These are phyloP conservation scores for Eueremaeus valkanovi DNA, from an alignment of 2,888 invertebrate species.

Conservation along the genomic window DNA sequence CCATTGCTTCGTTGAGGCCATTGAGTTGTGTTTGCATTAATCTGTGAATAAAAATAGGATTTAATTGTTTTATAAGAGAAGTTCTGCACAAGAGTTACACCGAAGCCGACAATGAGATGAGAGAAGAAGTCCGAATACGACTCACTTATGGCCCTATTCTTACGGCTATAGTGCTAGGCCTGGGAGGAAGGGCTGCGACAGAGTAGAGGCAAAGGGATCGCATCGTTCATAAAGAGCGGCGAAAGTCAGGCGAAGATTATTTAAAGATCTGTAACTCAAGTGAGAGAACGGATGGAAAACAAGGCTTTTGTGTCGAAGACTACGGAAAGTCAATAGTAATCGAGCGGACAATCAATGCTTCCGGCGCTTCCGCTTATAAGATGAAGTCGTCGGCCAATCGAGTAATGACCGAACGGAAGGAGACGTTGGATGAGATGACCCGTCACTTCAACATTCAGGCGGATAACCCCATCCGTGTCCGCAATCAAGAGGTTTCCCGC, in stretches of 20 bases:
- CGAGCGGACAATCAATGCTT: slow-evolving; percentile 51
- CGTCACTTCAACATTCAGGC: slow-evolving; percentile 77
- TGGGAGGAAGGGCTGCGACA: slow-evolving; percentile 65
- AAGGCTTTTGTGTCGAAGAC: slow-evolving; percentile 62
- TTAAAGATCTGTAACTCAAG: slow-evolving; percentile 59
- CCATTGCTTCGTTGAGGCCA: no score
- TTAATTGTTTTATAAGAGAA: no score
- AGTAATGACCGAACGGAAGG: slow-evolving; percentile 63
- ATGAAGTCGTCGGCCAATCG: slow-evolving; percentile 64
- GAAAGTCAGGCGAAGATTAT: slow-evolving; percentile 66
- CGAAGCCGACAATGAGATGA: no score
- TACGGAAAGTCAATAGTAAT: slow-evolving; percentile 58
- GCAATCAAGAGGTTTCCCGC: slow-evolving; percentile 88
- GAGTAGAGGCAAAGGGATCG: slow-evolving; percentile 71
- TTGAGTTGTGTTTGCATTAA: no score
- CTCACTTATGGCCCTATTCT: no score
- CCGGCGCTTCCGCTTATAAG: slow-evolving; percentile 64
- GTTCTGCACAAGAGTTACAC: no score
- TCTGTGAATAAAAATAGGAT: no score
- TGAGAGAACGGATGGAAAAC: neutral
- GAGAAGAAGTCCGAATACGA: no score
- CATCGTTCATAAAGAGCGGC: slow-evolving; percentile 74
- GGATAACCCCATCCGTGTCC: slow-evolving; percentile 86
- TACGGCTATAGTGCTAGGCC: slow-evolving; percentile 69
- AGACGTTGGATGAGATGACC: slow-evolving; percentile 69